These are phyloP conservation scores for Apistogramma diplotaenia DNA, from an alignment of 2,113 vertebrate genomes.

Conservation along the genomic window DNA sequence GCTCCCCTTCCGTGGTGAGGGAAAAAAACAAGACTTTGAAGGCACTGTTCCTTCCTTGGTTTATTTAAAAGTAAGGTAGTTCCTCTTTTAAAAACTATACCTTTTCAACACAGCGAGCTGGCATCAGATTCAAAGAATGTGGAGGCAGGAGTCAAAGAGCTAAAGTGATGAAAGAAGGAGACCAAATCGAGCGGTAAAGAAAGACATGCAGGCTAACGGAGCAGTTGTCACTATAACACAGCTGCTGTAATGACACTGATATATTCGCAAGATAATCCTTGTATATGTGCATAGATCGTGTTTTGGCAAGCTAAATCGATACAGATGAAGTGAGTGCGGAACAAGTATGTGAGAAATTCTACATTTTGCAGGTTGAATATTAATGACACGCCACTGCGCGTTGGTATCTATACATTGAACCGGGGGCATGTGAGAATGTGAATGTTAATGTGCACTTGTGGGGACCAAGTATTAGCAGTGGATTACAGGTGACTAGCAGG, in stretches of 20 bases:
- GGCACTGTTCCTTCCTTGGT: constrained; percentile 33
- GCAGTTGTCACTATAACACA: constrained; percentile 39
- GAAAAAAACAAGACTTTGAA: constrained; percentile 36
- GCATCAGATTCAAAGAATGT: constrained; percentile 55
- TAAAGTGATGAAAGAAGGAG: constrained; percentile 65
- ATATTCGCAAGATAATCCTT: constrained; percentile 45
- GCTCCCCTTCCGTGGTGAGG: neutral
- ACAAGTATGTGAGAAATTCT: constrained; percentile 11
- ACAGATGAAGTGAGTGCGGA: constrained; percentile 22
- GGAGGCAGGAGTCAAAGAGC: constrained; percentile 47
- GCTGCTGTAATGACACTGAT: constrained; percentile 59
- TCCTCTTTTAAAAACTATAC: constrained; percentile 39
- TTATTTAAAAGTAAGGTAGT: constrained; percentile 41
- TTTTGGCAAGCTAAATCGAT: constrained; percentile 23
- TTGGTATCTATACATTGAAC: neutral
- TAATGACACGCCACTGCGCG: neutral
- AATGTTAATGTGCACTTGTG: constrained; percentile 51
- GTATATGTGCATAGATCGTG: constrained; percentile 9
- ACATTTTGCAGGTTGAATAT: constrained; percentile 24
- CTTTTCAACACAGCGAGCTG: constrained; percentile 51
- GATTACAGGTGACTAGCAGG: constrained; percentile 74
- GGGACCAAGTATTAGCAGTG: constrained; percentile 67
- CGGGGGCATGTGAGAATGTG: neutral
- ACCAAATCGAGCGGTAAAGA: constrained; percentile 20
- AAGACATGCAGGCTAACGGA: constrained; percentile 26